Base-by-base conservation (phyloP, 92 coral and sea anemone genomes). In the Micromussa lordhowensis region DNA sequence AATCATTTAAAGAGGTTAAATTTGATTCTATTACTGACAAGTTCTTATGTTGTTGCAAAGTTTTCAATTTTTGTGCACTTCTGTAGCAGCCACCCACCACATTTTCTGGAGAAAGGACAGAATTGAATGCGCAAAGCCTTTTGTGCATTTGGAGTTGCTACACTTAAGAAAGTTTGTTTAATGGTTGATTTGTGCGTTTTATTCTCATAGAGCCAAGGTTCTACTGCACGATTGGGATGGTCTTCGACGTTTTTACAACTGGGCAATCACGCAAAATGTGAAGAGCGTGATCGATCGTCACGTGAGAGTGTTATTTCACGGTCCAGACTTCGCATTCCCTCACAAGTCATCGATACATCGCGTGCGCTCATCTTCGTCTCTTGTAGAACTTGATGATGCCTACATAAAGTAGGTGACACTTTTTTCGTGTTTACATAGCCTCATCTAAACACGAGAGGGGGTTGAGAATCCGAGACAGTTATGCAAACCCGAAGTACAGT, bases 211-310 rank as follows among this genome's bases (percentile, higher is more conserved):
- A 85, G 99, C 99, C 30, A 91, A 94, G 54, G 83, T 86, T 40
- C 88, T 91, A 54, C 77, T 97, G 63, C 89, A 94, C 16, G 96
- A 96, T 26, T 97, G 98, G 99, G 94, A 96, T 69, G 98, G 97
- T 1, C 87, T 93, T 69, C 90, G 98, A 22, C 90, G 99, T 12
- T 91, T 93, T 81, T 97, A 97, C 85, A 97, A 94, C 89, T 97
- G 96, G 95, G 75, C 93, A 44, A 94, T 97, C 57, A 93, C 98
- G 9, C 98, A 94, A 83, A 90, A 77, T 49, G 91, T 97, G 92
- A 97, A 95, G 86, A 59, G 48, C 21, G 89, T 97, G 22, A 94
- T 97, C 19, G 87, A 92, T 28, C 95, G 98, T 49, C 95, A 97
- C 73, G 88, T 89, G 30, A 88, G 89, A 78, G 96, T 95, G 44